phyloP scores from a whole-genome alignment of 2,888 invertebrate genomes.

The Anticlea derivata region DNA sequence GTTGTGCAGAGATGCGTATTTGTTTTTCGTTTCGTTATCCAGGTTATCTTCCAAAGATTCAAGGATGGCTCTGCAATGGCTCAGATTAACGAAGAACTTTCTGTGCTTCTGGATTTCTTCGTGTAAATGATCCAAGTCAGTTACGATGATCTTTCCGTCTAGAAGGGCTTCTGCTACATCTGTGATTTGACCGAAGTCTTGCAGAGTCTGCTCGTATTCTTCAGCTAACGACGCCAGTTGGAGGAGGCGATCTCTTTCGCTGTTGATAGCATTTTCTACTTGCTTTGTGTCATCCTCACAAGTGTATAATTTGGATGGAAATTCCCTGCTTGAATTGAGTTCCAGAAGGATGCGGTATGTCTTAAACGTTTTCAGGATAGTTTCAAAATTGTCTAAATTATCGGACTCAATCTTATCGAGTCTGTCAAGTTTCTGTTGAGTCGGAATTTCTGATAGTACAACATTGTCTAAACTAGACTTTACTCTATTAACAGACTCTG shows the following conservation, averaged over 20 bases:
- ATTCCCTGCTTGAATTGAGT: constrained; percentile 87
- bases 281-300: constrained; percentile 87
- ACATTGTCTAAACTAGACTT: constrained; percentile 82
- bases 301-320: constrained; percentile 86
- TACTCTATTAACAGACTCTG: constrained; percentile 73
- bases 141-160: constrained; percentile 90
- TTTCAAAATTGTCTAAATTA: constrained; percentile 86
- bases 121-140: constrained; percentile 90
- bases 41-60: constrained; percentile 93
- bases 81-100: constrained; percentile 94
- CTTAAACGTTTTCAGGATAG: constrained; percentile 85
- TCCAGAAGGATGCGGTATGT: constrained; percentile 86
- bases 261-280: constrained; percentile 87
- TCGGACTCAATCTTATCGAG: constrained; percentile 88
- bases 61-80: constrained; percentile 93
- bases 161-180: constrained; percentile 92
- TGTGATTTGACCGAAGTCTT: constrained; percentile 93
- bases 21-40: constrained; percentile 90
- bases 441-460: constrained; percentile 85
- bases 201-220: constrained; percentile 94
- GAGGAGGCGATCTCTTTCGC: constrained; percentile 89
- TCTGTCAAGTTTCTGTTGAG: constrained; percentile 86
- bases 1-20: constrained; percentile 89
- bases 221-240: constrained; percentile 90
- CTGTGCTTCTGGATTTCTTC: constrained; percentile 95